A percentile compares a stretch with the other conserved stretches of the same genome.
These are phyloP conservation scores for Heteronetta atricapilla DNA, from an alignment of 2,113 vertebrate species.

Conservation along the genomic window DNA sequence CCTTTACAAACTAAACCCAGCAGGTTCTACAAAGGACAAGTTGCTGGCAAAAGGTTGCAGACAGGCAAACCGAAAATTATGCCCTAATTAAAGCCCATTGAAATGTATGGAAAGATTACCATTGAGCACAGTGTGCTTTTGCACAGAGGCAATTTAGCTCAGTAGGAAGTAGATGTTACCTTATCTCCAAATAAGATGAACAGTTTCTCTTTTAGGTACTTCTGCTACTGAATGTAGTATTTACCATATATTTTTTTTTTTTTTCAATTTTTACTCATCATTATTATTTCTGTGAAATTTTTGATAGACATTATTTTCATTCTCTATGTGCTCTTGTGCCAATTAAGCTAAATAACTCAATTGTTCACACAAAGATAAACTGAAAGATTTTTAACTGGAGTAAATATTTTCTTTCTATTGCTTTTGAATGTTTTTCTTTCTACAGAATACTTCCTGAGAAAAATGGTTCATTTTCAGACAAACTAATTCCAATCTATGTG, in stretches of 20 bases:
- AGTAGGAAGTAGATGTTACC: background rate
- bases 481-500: background rate
- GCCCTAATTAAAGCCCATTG: background rate
- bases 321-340: background rate
- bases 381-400: background rate
- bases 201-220: background rate
- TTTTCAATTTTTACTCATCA: background rate
- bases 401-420: conserved; percentile 22
- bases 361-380: background rate
- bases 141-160: background rate
- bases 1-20: background rate
- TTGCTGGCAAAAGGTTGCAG: background rate
- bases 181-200: background rate
- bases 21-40: background rate
- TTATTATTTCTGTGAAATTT: background rate
- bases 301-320: background rate
- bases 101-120: background rate
- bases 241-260: background rate
- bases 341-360: conserved; percentile 21
- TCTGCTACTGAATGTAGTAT: background rate
- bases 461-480: background rate
- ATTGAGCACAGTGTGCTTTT: background rate
- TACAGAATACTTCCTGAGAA: conserved; percentile 1
- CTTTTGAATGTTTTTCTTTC: background rate
- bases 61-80: background rate